A percentile compares a stretch with the other conserved stretches of the same genome.
phyloP scores from a whole-genome alignment of 1,140 invertebrate genomes.

The Leptinotarsa defecta region DNA sequence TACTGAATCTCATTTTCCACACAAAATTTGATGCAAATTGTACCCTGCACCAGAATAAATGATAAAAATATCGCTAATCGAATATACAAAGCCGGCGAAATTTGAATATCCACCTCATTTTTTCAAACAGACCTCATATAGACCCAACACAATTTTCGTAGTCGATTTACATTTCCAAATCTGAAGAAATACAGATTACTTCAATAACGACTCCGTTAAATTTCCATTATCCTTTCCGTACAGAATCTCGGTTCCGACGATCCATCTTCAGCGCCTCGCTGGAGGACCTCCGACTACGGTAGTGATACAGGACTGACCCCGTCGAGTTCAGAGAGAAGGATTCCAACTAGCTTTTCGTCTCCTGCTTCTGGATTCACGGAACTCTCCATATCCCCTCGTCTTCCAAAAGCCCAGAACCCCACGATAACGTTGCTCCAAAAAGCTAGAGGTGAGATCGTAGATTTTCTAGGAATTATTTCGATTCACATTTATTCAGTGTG shows the following conservation, averaged over 20 bases:
- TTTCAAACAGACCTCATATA: too few relatives aligned
- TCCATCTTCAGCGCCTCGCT: constrained; percentile 51
- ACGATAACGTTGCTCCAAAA: constrained; percentile 87
- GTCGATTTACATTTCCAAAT: too few relatives aligned
- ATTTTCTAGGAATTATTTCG: too few relatives aligned
- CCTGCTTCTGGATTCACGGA: constrained; percentile 66
- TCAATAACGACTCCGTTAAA: neutral
- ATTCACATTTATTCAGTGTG: too few relatives aligned
- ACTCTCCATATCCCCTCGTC: constrained; percentile 56
- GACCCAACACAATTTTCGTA: too few relatives aligned
- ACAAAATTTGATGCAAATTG: too few relatives aligned
- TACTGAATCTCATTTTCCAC: too few relatives aligned
- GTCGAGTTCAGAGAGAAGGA: constrained; percentile 60
- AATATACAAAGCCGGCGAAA: too few relatives aligned
- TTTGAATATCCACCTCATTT: too few relatives aligned
- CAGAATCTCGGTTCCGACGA: constrained; percentile 34
- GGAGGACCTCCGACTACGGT: constrained; percentile 50
- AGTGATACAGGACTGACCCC: constrained; percentile 44
- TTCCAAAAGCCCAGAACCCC: constrained; percentile 84
- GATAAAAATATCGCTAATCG: too few relatives aligned
- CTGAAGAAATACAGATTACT: too few relatives aligned
- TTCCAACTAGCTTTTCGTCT: constrained; percentile 69
- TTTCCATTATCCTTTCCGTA: constrained; percentile 19
- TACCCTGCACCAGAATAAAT: too few relatives aligned
- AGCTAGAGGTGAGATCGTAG: constrained; percentile 71